phyloP scores from a whole-genome alignment of 1,140 invertebrate genomes.

The Hyles vespertilio region DNA sequence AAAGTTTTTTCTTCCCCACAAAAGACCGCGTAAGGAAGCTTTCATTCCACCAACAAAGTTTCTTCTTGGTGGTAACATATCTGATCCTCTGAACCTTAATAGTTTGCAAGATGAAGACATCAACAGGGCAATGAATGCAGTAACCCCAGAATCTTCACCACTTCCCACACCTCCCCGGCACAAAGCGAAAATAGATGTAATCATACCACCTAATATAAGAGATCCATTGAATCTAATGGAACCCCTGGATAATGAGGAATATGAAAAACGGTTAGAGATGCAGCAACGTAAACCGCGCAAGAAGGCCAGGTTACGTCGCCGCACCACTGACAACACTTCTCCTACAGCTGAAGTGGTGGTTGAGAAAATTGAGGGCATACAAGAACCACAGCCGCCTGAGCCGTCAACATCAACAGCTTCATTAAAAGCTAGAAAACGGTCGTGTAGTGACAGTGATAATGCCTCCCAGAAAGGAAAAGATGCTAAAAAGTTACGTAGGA shows the following conservation, averaged over 20 bases:
- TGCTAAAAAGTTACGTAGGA: conserved; percentile 78
- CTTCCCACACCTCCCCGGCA: conserved; percentile 90
- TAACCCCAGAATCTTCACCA: conserved; percentile 92
- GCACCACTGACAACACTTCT: conserved; percentile 75
- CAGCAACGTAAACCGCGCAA: conserved; percentile 79
- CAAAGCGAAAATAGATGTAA: conserved; percentile 90
- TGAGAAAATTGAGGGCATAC: conserved; percentile 44
- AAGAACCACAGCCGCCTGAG: conserved; percentile 54
- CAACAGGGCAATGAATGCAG: conserved; percentile 89
- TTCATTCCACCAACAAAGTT: conserved; percentile 93
- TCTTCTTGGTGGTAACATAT: conserved; percentile 95
- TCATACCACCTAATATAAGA: conserved; percentile 93
- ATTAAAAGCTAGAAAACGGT: conserved; percentile 59
- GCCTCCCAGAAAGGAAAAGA: conserved; percentile 68
- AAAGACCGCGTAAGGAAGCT: conserved; percentile 83
- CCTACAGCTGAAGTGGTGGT: conserved; percentile 38
- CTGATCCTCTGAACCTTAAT: conserved; percentile 95
- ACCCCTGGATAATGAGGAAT: conserved; percentile 87
- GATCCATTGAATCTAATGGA: conserved; percentile 93
- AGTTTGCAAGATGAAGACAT: conserved; percentile 93
- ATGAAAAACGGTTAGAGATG: conserved; percentile 83
- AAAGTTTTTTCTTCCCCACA: conserved; percentile 80
- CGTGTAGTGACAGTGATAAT: conserved; percentile 71
- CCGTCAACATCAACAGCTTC: conserved; percentile 52
- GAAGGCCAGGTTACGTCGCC: conserved; percentile 77